Base-by-base conservation (phyloP, 1,140 invertebrate genomes). In the Contarinia nasturtii region DNA sequence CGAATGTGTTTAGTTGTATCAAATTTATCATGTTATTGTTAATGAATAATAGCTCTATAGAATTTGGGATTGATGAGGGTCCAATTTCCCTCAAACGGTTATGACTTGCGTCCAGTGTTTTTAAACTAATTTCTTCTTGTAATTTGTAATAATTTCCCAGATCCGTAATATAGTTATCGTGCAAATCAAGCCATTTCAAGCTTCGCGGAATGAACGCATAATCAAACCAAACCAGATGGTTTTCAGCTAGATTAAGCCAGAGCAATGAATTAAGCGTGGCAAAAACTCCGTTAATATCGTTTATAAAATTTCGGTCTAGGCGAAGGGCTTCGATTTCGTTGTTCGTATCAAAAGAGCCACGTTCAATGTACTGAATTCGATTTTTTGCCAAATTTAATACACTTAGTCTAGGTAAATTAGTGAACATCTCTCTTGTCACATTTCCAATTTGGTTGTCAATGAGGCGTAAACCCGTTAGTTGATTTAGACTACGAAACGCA, bases 171-270 rank as follows among this genome's bases (percentile, higher is more conserved):
- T 74, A 71, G 61, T 90, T 89, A 53, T 78, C 79, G 58, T 87
- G 83, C 37, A 89, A 67, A 62, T 88, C 84, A 50, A 90, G 61
- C 80, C 82, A 86, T 58, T 82, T 79, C 2, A 89, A 67, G 56
- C 75, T 77, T 38, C 71, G 67, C 1, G 86, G 86, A 46, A 90
- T 71, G 52, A 84, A 75, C 33, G 75, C 71, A 57, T 86, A 89
- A 58, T 86, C 83, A 59, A 89, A 87, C 69, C 77, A 76, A 15
- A 77, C 74, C 53, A 89, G 70, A 58, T 75, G 72, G 64, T 90
- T 90, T 65, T 84, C 82, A 11, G 82, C 86, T 49, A 88, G 72
- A 69, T 89, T 89, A 12, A 89, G 60, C 81, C 82, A 86, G 48
- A 83, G 65, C 44, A 89, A 66, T 50, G 77, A 80, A 5, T 75